Evolutionary conservation across 2,113 vertebrate genomes (phyloP).

Genomic region (Entomyzon cyanotis): DNA sequence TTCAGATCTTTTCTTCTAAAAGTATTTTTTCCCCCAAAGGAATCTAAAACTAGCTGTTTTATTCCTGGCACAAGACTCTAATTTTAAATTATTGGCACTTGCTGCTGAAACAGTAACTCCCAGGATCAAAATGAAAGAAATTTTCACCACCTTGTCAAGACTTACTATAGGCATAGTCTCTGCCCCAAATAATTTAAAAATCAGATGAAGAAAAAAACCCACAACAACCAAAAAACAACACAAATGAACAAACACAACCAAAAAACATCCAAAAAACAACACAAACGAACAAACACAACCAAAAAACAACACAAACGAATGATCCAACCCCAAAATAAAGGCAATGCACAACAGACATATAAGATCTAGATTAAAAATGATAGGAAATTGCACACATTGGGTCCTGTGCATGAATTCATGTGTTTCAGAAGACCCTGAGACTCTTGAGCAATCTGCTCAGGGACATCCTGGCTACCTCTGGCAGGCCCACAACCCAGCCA

Average conservation of each 20-base stretch:
- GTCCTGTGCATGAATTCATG: not conserved
- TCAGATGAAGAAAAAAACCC: not conserved
- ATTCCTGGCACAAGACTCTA: not conserved
- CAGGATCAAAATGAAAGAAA: not conserved
- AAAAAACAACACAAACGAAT: not conserved
- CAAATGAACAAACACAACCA: not conserved
- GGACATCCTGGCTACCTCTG: not conserved
- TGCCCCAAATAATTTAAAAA: not conserved
- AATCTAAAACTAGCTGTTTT: not conserved
- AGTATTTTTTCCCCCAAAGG: not conserved
- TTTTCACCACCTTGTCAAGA: accelerated
- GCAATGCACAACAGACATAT: not conserved
- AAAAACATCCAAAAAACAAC: not conserved
- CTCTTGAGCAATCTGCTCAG: not conserved
- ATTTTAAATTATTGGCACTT: not conserved
- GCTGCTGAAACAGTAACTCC: not conserved
- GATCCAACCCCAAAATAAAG: not conserved
- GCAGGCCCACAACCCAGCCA: not conserved
- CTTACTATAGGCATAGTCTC: not conserved
- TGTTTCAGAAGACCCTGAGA: not conserved
- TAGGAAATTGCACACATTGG: not conserved
- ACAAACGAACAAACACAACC: not conserved
- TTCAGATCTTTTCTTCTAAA: not conserved
- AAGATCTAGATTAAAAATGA: not conserved
- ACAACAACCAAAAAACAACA: not conserved